Evolutionary conservation across 1,140 invertebrate species (phyloP), one percentile per base, ranked within the genome.

Genomic region (Apocrypta bakeri): DNA sequence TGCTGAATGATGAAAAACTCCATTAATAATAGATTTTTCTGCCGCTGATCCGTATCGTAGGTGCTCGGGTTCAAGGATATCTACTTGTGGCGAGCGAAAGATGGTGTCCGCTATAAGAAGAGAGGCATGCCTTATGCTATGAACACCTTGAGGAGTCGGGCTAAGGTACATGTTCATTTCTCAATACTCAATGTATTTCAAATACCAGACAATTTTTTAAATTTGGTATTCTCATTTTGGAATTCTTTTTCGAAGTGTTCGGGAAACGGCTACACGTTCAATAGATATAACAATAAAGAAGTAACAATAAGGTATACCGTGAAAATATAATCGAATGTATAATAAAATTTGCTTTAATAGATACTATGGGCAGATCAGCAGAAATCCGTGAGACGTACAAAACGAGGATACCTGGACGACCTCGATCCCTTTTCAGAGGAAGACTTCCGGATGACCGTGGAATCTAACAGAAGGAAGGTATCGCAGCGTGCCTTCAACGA

Each of bases 301-400:
- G n/a, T n/a, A n/a, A n/a, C n/a, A n/a, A n/a, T n/a, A n/a, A n/a
- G n/a, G n/a, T n/a, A n/a, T n/a, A n/a, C n/a, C n/a, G n/a, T n/a
- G n/a, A n/a, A n/a, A n/a, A n/a, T n/a, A n/a, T n/a, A n/a, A n/a
- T n/a, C n/a, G n/a, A n/a, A n/a, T n/a, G n/a, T n/a, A n/a, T n/a
- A n/a, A n/a, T n/a, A n/a, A n/a, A n/a, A n/a, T n/a, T n/a, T n/a
- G n/a, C n/a, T n/a, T n/a, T n/a, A n/a, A 25, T 84, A 95, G 94
- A 95, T 96, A 3, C 80, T 93, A 27, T 96, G 95, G 95, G 93
- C 95, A 0, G 95, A 96, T 84, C 94, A 94, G 86, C 96, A 96
- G 86, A 90, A 92, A 84, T 87, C 91, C 0, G 94, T 95, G 86
- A 86, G 88, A 33, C 91, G 96, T 84, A 91, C 93, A 6, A 96